These are phyloP conservation scores for Lindbergichthys nudifrons DNA, from an alignment of 2,797 vertebrate genomes.

Conservation along the genomic window DNA sequence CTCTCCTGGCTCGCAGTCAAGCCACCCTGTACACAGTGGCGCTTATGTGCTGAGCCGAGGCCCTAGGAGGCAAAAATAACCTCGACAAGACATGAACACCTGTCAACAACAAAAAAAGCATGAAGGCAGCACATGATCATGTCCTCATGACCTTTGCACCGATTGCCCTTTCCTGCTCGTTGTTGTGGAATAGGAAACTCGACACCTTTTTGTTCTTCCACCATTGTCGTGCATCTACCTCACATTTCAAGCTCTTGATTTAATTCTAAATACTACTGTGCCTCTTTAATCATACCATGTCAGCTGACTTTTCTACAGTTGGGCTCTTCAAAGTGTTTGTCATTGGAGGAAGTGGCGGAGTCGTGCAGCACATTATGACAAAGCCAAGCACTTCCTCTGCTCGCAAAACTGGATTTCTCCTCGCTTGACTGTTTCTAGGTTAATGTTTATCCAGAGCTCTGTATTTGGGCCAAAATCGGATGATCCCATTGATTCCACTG, in stretches of 20 bases:
- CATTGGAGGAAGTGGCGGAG: constrained; percentile 66
- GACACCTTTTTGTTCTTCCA: background rate
- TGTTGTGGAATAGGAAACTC: constrained; percentile 37
- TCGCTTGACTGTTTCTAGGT: constrained; percentile 33
- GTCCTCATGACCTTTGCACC: constrained; percentile 63
- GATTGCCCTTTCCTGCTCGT: constrained; percentile 34
- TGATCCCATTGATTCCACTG: constrained; percentile 45
- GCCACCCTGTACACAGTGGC: constrained; percentile 74
- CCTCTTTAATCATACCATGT: constrained; percentile 2
- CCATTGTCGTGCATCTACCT: background rate
- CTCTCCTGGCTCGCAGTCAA: constrained; percentile 74
- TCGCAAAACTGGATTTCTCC: constrained; percentile 43
- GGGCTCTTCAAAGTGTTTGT: constrained; percentile 52
- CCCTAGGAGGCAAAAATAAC: constrained; percentile 76
- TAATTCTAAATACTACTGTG: background rate
- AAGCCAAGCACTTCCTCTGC: constrained; percentile 69
- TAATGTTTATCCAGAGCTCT: constrained; percentile 47
- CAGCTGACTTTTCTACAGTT: constrained; percentile 35
- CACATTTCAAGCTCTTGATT: background rate
- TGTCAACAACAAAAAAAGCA: constrained; percentile 47
- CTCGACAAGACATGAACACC: constrained; percentile 61
- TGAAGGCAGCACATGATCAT: constrained; percentile 63
- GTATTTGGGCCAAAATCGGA: constrained; percentile 32
- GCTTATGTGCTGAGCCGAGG: constrained; percentile 70
- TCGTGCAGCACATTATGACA: constrained; percentile 41